Evolutionary conservation across 2,113 vertebrate genomes (phyloP).

Genomic region (Blennius ocellaris): DNA sequence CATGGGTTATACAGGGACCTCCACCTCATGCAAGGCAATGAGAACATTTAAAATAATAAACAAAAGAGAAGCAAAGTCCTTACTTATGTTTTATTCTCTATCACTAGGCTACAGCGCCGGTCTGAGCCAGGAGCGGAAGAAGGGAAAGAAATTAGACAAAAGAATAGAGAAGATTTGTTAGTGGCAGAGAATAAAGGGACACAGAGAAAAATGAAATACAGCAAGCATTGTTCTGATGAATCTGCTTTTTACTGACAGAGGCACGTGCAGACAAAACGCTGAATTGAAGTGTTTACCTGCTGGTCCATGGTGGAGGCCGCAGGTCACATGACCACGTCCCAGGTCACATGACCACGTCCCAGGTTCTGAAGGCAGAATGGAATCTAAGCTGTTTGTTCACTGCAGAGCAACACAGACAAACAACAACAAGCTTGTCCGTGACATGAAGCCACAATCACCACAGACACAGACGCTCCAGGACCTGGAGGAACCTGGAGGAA

Average conservation of each 20-base stretch:
- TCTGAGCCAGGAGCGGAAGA: constrained; percentile 46
- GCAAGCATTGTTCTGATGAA: constrained; percentile 4
- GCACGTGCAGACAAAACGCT: background rate
- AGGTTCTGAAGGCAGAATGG: constrained; percentile 11
- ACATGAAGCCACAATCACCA: constrained; percentile 7
- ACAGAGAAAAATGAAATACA: constrained; percentile 15
- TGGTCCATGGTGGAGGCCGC: constrained; percentile 69
- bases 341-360: constrained; percentile 44
- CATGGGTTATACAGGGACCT: constrained; percentile 1
- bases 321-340: no score
- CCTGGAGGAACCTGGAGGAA: no score
- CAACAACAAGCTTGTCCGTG: constrained; percentile 38
- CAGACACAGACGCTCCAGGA: background rate
- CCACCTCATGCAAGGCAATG: constrained; percentile 54
- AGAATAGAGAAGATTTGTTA: constrained; percentile 55
- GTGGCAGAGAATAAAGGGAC: constrained; percentile 34
- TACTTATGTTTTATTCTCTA: constrained; percentile 74
- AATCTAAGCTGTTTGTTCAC: background rate
- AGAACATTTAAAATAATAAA: background rate
- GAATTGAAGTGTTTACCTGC: constrained; percentile 46
- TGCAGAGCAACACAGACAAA: constrained; percentile 22
- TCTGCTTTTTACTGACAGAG: background rate
- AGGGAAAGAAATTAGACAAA: constrained; percentile 42
- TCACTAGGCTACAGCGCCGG: constrained; percentile 75
- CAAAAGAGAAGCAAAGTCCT: constrained; percentile 59